These are phyloP conservation scores for Erannis defoliaria DNA, from an alignment of 2,888 invertebrate genomes.

Conservation along the genomic window DNA sequence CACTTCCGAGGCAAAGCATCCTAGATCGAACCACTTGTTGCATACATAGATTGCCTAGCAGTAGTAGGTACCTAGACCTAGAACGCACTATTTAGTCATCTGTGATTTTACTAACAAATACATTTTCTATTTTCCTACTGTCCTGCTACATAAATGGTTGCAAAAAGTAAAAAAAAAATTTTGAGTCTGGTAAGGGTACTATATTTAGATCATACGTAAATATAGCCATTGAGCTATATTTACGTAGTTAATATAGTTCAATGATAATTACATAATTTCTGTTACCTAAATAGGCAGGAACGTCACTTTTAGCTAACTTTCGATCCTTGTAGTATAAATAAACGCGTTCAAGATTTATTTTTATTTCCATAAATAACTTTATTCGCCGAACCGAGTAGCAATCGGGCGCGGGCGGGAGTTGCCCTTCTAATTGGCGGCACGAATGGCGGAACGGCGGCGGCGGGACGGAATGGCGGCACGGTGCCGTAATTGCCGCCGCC, in stretches of 20 bases:
- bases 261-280: no score
- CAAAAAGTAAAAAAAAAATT: no score
- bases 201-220: no score
- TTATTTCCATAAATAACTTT: constrained; percentile 14
- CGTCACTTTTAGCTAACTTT: no score
- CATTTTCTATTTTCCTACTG: no score
- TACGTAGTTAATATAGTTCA: no score
- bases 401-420: constrained; percentile 35
- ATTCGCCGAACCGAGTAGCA: background rate
- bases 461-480: constrained; percentile 30
- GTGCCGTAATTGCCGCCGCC: constrained; percentile 67
- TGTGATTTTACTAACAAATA: no score
- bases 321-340: no score
- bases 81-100: background rate
- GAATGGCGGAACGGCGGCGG: constrained; percentile 40
- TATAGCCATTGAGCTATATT: no score
- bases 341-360: background rate
- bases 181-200: no score
- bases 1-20: background rate
- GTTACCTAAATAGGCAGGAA: no score
- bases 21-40: background rate
- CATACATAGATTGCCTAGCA: background rate
- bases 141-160: no score
- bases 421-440: constrained; percentile 55
- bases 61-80: background rate